These are phyloP conservation scores for Rhimphoctona megacephalus DNA, from an alignment of 2,888 invertebrate genomes.

Conservation along the genomic window DNA sequence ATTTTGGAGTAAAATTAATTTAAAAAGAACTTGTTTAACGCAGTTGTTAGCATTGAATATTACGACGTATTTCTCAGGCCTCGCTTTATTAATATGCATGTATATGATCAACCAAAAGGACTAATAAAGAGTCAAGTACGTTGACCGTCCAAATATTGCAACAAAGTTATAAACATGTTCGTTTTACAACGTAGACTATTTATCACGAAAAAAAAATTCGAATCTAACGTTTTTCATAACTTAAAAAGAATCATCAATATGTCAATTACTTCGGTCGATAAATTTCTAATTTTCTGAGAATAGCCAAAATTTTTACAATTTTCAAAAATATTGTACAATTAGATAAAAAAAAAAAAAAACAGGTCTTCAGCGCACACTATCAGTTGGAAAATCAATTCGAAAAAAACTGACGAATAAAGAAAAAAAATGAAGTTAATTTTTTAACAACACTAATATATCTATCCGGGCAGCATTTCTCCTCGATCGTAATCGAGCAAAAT, in stretches of 20 bases:
- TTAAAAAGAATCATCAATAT: neutral
- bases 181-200: slow-evolving; percentile 12
- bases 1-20: neutral
- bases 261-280: neutral
- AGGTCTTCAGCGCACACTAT: neutral
- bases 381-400: neutral
- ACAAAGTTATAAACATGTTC: slow-evolving; percentile 15
- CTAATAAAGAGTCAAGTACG: neutral
- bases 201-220: neutral
- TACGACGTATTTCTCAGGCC: slow-evolving; percentile 7
- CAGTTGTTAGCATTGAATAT: neutral
- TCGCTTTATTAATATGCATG: neutral
- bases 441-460: slow-evolving; percentile 16
- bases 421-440: neutral
- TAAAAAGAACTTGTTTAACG: neutral
- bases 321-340: neutral
- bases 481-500: slow-evolving; percentile 1
- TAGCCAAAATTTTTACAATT: neutral
- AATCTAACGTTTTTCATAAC: neutral
- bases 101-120: slow-evolving; percentile 1
- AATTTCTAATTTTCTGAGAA: neutral
- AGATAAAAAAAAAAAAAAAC: neutral
- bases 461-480: slow-evolving; percentile 13
- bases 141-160: slow-evolving; percentile 4
- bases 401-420: neutral